Evolutionary conservation across 2,888 invertebrate genomes (phyloP).

Genomic region (Platerodrilus igneus): DNA sequence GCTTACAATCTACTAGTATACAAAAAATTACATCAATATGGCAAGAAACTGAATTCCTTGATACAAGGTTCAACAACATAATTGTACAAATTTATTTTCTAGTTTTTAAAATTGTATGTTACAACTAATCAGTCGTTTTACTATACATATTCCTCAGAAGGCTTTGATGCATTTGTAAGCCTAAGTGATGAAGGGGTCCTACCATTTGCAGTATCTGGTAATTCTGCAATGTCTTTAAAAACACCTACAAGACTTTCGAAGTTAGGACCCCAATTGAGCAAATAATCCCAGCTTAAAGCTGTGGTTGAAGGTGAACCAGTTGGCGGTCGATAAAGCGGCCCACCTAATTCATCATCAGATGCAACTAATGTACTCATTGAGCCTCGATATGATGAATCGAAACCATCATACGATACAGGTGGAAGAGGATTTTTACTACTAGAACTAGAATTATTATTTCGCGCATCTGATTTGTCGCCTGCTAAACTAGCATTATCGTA

Average conservation of each 20-base stretch:
- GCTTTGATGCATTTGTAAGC: conserved; percentile 76
- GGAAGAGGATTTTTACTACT: conserved; percentile 61
- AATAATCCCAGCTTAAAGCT: conserved; percentile 88
- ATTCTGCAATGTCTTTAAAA: conserved; percentile 92
- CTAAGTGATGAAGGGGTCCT: conserved; percentile 69
- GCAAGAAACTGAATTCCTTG: conserved; percentile 44
- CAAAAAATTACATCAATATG: conserved; percentile 40
- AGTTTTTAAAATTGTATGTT: conserved; percentile 23
- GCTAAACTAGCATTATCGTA: conserved; percentile 86
- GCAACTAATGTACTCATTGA: conserved; percentile 91
- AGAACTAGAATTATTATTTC: conserved; percentile 41
- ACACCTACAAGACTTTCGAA: conserved; percentile 94
- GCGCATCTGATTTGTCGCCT: conserved; percentile 60
- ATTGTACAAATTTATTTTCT: conserved; percentile 29
- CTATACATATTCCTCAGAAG: conserved; percentile 86
- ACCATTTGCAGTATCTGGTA: conserved; percentile 77
- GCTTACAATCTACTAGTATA: conserved; percentile 33
- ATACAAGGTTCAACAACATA: conserved; percentile 41
- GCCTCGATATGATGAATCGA: conserved; percentile 91
- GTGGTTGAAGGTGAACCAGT: conserved; percentile 73
- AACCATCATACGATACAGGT: conserved; percentile 81
- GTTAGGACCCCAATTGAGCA: conserved; percentile 94
- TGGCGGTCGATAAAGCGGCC: conserved; percentile 71
- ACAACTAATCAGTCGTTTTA: conserved; percentile 27
- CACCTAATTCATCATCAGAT: conserved; percentile 85